These are phyloP conservation scores for Pentalonia nigronervosa DNA, from an alignment of 1,140 invertebrate genomes.

Conservation along the genomic window DNA sequence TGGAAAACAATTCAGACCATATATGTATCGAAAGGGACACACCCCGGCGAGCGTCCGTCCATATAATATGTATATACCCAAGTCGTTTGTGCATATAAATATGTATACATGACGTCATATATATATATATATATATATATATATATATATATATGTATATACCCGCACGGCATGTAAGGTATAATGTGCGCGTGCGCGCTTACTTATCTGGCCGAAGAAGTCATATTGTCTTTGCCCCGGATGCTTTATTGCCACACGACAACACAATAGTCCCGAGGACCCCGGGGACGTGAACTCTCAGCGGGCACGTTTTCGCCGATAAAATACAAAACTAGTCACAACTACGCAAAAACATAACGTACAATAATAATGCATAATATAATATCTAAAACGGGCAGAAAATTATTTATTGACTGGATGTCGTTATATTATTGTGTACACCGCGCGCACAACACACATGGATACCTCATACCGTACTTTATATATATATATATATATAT, in stretches of 20 bases:
- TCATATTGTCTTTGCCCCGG: constrained; percentile 49
- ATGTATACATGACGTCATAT: background rate
- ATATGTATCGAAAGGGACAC: background rate
- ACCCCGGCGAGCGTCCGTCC: background rate
- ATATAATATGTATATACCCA: background rate
- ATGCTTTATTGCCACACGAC: constrained; percentile 44
- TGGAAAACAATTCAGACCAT: constrained; percentile 46
- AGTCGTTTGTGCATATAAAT: no score
- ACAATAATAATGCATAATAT: no score
- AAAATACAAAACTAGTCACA: constrained; percentile 33
- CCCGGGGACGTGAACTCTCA: constrained; percentile 41
- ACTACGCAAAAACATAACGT: constrained; percentile 8
- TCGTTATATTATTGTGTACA: background rate
- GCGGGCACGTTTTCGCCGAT: constrained; percentile 38
- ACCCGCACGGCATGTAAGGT: background rate
- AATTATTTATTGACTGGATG: constrained; percentile 21
- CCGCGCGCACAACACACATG: no score
- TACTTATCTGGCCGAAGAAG: constrained; percentile 24
- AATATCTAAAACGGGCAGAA: background rate
- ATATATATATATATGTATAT: background rate
- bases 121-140: background rate
- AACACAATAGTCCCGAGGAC: constrained; percentile 27
- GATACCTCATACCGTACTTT: background rate
- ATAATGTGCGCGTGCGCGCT: no score
- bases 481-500: background rate